Evolutionary conservation across 2,888 invertebrate species (phyloP).

Genomic region (Metellina segmentata): DNA sequence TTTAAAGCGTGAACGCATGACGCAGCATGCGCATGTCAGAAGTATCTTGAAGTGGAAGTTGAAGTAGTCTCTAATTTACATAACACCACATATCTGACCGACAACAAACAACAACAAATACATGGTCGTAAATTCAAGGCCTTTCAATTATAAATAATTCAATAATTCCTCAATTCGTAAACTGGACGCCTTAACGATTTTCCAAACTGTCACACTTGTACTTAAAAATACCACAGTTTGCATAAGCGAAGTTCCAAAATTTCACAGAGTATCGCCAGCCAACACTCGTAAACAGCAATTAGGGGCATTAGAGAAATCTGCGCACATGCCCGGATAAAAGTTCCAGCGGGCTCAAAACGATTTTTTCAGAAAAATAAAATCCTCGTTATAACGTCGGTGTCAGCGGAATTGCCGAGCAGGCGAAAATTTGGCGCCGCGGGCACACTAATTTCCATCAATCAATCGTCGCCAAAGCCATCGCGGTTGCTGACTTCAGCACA

Average conservation of each 20-base stretch:
- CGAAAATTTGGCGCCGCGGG: conserved; percentile 54
- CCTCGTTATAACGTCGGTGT: conserved; percentile 18
- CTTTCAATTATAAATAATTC: background rate
- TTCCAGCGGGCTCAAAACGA: background rate
- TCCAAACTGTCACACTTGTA: background rate
- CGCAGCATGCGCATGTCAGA: too few species aligned
- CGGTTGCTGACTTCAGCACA: conserved; percentile 56
- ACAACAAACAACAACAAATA: too few species aligned
- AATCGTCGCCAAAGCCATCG: conserved; percentile 56
- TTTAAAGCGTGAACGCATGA: too few species aligned
- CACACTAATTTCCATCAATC: conserved; percentile 57
- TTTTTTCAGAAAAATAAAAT: conserved; percentile 5
- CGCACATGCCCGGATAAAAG: background rate
- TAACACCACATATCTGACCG: too few species aligned
- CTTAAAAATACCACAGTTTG: background rate
- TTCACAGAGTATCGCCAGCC: background rate
- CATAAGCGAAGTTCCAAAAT: background rate
- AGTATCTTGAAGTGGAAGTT: too few species aligned
- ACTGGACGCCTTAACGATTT: background rate
- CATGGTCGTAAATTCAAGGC: too few species aligned
- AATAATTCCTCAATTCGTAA: background rate
- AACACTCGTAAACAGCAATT: conserved; percentile 25
- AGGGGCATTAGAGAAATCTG: conserved; percentile 19
- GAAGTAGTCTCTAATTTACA: too few species aligned
- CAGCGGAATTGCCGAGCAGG: conserved; percentile 28